phyloP scores from a whole-genome alignment of 2,888 invertebrate species.

The Drosophila mimetica region DNA sequence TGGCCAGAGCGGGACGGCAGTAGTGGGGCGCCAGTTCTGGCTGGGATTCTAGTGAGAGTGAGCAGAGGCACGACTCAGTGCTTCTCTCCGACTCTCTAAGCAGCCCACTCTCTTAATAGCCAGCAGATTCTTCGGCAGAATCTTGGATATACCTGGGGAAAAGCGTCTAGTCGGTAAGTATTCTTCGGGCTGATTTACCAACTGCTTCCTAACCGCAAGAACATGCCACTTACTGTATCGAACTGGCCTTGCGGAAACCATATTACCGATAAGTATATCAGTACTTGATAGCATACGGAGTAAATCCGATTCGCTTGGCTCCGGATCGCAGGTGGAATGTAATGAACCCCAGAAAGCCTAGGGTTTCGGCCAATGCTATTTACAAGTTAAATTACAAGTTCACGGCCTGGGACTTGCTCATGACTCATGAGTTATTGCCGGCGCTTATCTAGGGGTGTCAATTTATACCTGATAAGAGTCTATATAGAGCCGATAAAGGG shows the following conservation, averaged over 20 bases:
- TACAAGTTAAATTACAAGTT: slow-evolving; percentile 12
- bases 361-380: background rate
- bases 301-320: background rate
- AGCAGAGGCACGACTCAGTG: background rate
- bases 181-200: background rate
- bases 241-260: background rate
- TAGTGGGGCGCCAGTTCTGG: slow-evolving; percentile 23
- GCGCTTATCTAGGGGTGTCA: slow-evolving; percentile 20
- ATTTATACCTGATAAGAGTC: slow-evolving; percentile 23
- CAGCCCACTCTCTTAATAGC: slow-evolving; percentile 4
- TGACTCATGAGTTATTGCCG: slow-evolving; percentile 23
- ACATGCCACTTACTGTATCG: background rate
- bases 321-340: background rate
- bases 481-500: slow-evolving; percentile 23
- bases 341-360: background rate
- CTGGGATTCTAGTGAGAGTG: slow-evolving; percentile 29
- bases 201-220: slow-evolving; percentile 9
- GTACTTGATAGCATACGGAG: background rate
- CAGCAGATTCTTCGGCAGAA: slow-evolving; percentile 11
- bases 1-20: slow-evolving; percentile 21
- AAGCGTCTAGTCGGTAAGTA: background rate
- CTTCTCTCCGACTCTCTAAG: background rate
- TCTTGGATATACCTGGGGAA: background rate
- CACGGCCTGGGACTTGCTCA: slow-evolving; percentile 7
- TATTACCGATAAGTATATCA: slow-evolving; percentile 11